These are phyloP conservation scores for Rhamnusium bicolor DNA, from an alignment of 2,888 invertebrate species.

Conservation along the genomic window DNA sequence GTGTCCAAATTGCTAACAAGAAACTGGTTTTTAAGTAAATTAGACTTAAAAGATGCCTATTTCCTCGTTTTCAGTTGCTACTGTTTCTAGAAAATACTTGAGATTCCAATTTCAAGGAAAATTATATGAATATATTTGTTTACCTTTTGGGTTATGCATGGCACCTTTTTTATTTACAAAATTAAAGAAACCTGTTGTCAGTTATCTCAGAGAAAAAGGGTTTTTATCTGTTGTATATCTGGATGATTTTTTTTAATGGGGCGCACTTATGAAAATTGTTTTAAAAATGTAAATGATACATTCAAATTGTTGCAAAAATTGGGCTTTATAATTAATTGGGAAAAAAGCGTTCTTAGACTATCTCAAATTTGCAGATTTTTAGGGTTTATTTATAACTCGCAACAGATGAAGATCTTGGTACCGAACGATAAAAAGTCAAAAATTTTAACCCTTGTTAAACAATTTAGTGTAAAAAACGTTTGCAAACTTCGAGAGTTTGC, in stretches of 20 bases:
- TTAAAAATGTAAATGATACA: slow-evolving; percentile 35
- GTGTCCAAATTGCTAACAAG: slow-evolving; percentile 34
- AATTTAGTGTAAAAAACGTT: neutral
- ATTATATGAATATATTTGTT: slow-evolving; percentile 51
- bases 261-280: slow-evolving; percentile 30
- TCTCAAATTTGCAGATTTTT: slow-evolving; percentile 37
- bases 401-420: neutral
- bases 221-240: slow-evolving; percentile 49
- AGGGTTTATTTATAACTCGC: slow-evolving; percentile 42
- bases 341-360: slow-evolving; percentile 42
- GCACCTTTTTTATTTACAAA: slow-evolving; percentile 56
- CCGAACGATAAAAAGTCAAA: slow-evolving; percentile 4
- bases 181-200: slow-evolving; percentile 50
- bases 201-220: slow-evolving; percentile 43
- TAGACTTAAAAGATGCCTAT: slow-evolving; percentile 47
- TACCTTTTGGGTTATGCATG: slow-evolving; percentile 50
- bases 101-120: slow-evolving; percentile 50
- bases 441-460: neutral
- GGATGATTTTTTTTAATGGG: slow-evolving; percentile 43
- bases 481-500: slow-evolving; percentile 34
- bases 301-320: slow-evolving; percentile 28
- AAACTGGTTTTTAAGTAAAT: slow-evolving; percentile 42
- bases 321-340: slow-evolving; percentile 49
- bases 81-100: slow-evolving; percentile 47
- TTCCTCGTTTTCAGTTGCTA: slow-evolving; percentile 46